Percentiles rank a stretch among this genome's conserved stretches.
Evolutionary conservation across 2,797 vertebrate genomes (phyloP).

Genomic region (Aplochiton taeniatus): DNA sequence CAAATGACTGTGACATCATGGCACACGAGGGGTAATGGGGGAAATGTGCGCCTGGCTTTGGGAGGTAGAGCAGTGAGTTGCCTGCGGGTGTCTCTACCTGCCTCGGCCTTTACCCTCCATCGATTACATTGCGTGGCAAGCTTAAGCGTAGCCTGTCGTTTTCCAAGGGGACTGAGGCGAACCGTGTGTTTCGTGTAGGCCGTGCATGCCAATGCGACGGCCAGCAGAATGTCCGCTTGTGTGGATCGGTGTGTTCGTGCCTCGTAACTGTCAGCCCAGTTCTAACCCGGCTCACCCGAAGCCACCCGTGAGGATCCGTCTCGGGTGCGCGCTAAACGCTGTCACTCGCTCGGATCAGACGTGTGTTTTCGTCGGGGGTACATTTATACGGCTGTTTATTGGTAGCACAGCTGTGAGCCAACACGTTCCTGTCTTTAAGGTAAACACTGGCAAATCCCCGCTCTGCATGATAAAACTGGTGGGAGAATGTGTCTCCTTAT

Average conservation of each 20-base stretch:
- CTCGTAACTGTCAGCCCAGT: not conserved
- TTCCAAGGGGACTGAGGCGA: not conserved
- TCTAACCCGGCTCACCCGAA: slow-evolving; percentile 12
- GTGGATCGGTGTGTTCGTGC: slow-evolving; percentile 1
- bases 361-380: slow-evolving; percentile 59
- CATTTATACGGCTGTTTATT: slow-evolving; percentile 63
- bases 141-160: not conserved
- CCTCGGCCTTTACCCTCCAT: not conserved
- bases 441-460: slow-evolving; percentile 64
- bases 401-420: slow-evolving; percentile 60
- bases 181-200: slow-evolving; percentile 24
- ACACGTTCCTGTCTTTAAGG: slow-evolving; percentile 52
- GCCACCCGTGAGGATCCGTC: slow-evolving; percentile 32
- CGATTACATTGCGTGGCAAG: not conserved
- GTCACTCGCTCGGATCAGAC: slow-evolving; percentile 54
- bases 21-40: slow-evolving; percentile 60
- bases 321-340: slow-evolving; percentile 31
- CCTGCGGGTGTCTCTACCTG: not conserved
- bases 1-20: slow-evolving; percentile 68
- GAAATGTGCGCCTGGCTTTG: slow-evolving; percentile 48
- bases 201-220: slow-evolving; percentile 48
- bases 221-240: slow-evolving; percentile 6
- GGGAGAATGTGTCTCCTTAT: slow-evolving; percentile 61
- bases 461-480: slow-evolving; percentile 63
- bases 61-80: slow-evolving; percentile 25